A percentile compares a stretch with the other conserved stretches of the same genome.
These are phyloP conservation scores for Chelonoidis abingdonii DNA, from an alignment of 2,113 vertebrate genomes.

Conservation along the genomic window DNA sequence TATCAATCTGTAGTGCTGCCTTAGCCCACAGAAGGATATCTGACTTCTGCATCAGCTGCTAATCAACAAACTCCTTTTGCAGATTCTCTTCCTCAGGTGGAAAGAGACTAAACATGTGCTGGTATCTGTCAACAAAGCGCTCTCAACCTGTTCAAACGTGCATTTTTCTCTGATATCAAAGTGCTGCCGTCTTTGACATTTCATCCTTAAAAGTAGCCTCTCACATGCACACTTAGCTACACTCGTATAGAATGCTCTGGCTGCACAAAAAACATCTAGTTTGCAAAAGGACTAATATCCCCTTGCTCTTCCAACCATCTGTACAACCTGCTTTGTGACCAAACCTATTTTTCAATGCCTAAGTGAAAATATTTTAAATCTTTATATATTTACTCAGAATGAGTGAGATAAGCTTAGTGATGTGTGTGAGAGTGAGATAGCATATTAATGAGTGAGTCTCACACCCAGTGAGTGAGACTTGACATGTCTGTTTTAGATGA, in stretches of 20 bases:
- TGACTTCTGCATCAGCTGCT: not conserved
- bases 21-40: not conserved
- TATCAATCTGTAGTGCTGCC: not conserved
- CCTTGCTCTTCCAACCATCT: not conserved
- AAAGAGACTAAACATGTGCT: not conserved
- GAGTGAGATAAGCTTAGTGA: not conserved
- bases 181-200: not conserved
- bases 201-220: not conserved
- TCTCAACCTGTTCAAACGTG: not conserved
- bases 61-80: not conserved
- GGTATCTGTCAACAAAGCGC: not conserved
- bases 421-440: not conserved
- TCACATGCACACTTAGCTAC: not conserved
- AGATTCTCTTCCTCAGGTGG: not conserved
- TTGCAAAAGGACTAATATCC: not conserved
- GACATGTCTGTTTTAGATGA: not conserved
- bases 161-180: not conserved
- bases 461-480: not conserved
- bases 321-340: not conserved
- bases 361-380: not conserved
- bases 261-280: not conserved
- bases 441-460: not conserved
- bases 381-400: not conserved
- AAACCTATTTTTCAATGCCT: not conserved
- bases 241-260: not conserved